A percentile compares a stretch with the other conserved stretches of the same genome.
Conservation (phyloP, 2,797 vertebrate genomes). For the Rhyacichthys aspro region DNA sequence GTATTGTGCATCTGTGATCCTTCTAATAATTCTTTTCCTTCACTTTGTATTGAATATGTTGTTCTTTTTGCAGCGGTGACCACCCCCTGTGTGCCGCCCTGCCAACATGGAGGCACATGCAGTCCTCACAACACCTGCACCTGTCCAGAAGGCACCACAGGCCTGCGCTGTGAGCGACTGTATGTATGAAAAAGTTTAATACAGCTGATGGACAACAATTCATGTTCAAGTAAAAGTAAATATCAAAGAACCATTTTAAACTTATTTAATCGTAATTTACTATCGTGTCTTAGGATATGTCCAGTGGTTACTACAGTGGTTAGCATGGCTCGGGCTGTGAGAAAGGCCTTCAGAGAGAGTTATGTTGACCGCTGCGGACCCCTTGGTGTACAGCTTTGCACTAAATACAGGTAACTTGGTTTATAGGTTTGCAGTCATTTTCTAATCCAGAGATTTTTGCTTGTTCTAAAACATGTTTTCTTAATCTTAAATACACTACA, state of each 20-base stretch:
- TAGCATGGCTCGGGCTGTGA: conserved; percentile 79
- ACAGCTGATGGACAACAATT: background rate
- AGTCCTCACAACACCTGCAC: conserved; percentile 82
- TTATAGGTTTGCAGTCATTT: background rate
- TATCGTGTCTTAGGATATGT: conserved; percentile 71
- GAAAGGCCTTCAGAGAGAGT: conserved; percentile 81
- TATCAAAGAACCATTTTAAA: too few species aligned
- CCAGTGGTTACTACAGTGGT: conserved; percentile 83
- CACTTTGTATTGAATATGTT: conserved; percentile 11
- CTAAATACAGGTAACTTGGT: conserved; percentile 69
- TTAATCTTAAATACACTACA: background rate
- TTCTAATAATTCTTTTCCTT: background rate
- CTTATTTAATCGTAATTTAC: background rate
- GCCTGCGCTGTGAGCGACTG: conserved; percentile 83
- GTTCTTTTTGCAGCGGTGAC: conserved; percentile 69
- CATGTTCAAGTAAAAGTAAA: too few species aligned
- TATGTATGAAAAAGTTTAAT: conserved; percentile 52
- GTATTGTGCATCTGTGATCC: conserved; percentile 48
- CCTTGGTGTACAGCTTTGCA: conserved; percentile 77
- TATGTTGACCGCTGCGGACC: conserved; percentile 86
- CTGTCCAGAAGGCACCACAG: conserved; percentile 79
- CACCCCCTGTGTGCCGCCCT: conserved; percentile 82
- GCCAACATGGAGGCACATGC: conserved; percentile 81
- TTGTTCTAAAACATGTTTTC: background rate
- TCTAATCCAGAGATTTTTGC: background rate